Evolutionary conservation across 1,140 invertebrate species (phyloP).

Genomic region (Neodiprion virginianus): DNA sequence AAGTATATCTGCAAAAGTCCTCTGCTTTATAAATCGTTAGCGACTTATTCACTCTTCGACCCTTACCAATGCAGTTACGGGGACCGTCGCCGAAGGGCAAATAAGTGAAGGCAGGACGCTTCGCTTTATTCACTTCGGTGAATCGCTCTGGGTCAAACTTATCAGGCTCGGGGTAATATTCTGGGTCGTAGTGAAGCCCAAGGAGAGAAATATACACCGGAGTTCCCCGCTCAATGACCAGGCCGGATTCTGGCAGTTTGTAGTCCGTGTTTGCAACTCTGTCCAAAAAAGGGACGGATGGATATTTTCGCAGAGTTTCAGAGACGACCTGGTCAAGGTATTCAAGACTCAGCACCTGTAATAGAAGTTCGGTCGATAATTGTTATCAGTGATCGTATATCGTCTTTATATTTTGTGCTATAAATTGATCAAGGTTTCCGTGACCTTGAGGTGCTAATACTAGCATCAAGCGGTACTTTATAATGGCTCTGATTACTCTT

Average conservation of each 20-base stretch:
- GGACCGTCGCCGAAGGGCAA: slow-evolving; percentile 68
- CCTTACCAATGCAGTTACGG: slow-evolving; percentile 63
- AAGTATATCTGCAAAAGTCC: background rate
- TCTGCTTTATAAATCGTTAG: background rate
- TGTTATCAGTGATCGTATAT: no score
- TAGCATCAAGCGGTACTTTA: no score
- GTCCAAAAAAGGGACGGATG: slow-evolving; percentile 63
- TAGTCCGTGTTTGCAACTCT: slow-evolving; percentile 54
- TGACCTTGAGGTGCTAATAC: no score
- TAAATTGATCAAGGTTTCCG: no score
- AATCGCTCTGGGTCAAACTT: slow-evolving; percentile 75
- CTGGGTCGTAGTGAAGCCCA: slow-evolving; percentile 60
- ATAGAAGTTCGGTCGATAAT: no score
- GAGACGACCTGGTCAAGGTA: slow-evolving; percentile 41
- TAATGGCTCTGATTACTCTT: no score
- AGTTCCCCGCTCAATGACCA: slow-evolving; percentile 57
- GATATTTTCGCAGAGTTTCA: slow-evolving; percentile 69
- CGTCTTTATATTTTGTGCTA: no score
- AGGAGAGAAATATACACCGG: slow-evolving; percentile 53
- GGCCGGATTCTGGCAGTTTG: slow-evolving; percentile 47
- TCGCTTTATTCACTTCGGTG: slow-evolving; percentile 53
- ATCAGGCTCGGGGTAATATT: slow-evolving; percentile 71
- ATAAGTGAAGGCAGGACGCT: slow-evolving; percentile 51
- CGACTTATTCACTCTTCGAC: slow-evolving; percentile 49
- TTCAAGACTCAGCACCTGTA: slow-evolving; percentile 25